Evolutionary conservation across 2,888 invertebrate genomes (phyloP), one percentile per base, ranked within the genome.

Genomic region (Metellina segmentata): DNA sequence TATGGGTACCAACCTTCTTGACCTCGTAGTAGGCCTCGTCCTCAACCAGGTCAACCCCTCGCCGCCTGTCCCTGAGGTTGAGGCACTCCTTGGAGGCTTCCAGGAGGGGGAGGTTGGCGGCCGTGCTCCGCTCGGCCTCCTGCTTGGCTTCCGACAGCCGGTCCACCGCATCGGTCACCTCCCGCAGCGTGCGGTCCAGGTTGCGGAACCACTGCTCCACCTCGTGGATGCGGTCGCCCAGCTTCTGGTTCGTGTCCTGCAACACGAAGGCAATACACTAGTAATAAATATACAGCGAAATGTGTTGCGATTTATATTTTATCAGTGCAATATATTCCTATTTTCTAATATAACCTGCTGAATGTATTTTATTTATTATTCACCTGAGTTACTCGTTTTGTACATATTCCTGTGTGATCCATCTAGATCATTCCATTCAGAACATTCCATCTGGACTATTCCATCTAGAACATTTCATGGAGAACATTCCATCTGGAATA

Each of bases 191-290:
- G 6, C 89, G 49, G 16, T 93, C 93, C 49, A 93, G 79, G 51
- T 90, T 93, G 16, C 82, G 82, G 51, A 85, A 86, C 90, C 91
- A 91, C 75, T 89, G 93, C 7, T 93, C 91, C 13, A 93, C 91
- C 9, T 93, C 93, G 71, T 71, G 61, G 61, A 93, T 89, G 8
- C 93, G 88, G 49, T 93, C 93, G 7, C 72, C 82, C 2, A 93
- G 71, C 52, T 86, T 83, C n/a, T 87, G 79, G 69, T 92, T 92
- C 9, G 88, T 81, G 74, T 92, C 92, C 92, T 92, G 61, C 0
- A 79, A 71, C 61, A 70, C n/a, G 53, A 19, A 4, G 1, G 34
- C 1, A 34, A 34, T 34, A 4, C 34, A 4, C 34, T 34, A 34
- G 34, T 34, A 34, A 1, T 1, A 34, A 34, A 34, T 34, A 1